Base-by-base conservation (phyloP, 2,797 vertebrate genomes). In the Zenarchopterus dispar region DNA sequence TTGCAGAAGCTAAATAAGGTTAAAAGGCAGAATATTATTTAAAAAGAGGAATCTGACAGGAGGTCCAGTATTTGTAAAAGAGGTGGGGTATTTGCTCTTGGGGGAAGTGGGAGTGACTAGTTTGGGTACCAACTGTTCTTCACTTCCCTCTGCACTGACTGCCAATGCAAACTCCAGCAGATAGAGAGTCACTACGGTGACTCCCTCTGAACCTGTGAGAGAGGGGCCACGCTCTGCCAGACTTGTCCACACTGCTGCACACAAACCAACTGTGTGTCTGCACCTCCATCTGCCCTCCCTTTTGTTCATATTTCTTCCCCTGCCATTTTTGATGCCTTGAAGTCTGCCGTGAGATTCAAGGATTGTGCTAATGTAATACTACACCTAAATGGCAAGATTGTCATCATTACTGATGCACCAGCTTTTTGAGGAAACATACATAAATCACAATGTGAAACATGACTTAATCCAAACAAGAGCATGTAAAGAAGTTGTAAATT, bases 21-120 rank as follows among this genome's bases (percentile, higher is more conserved):
- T 39, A 16, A 39, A 39, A 39, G 15, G 13, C 7, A 16, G 11
- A 5, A 39, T 39, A 15, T 39, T 5, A 23, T 47, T 23, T 15
- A 28, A 75, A 76, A 87, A 87, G 77, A 76, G 78, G 82, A 84
- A 85, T 77, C 62, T 78, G 72, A 63, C 1, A 17, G 62, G 58
- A 68, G 74, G 45, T 44, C 21, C 62, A 36, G 77, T 49, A 56
- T 67, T 69, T 78, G 77, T 68, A 67, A 53, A 41, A 21, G 51
- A 70, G 80, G 72, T 15, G 51, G 61, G 44, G 76, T 70, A 70
- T 78, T 72, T 78, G 56, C 46, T 70, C 62, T 67, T 80, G 70
- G 72, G 89, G 89, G 86, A 88, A 84, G 85, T 86, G 73, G 81
- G 82, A 81, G 88, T 70, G 77, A 75, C 66, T 53, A 74, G 77